Base-by-base conservation (phyloP, 2,113 vertebrate genomes). In the Eidolon helvum region DNA sequence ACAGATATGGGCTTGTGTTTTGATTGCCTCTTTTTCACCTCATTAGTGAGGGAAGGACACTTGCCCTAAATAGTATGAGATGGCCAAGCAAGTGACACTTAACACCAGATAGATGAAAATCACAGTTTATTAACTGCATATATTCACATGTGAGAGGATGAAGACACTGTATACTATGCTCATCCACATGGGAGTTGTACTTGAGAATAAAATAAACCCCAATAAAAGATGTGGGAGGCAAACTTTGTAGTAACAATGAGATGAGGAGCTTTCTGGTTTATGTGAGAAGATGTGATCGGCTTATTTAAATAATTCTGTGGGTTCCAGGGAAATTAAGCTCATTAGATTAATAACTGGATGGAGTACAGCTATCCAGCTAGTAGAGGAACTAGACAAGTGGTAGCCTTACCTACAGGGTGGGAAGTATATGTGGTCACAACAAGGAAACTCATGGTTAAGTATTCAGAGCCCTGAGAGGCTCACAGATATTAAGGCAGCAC, bases 51-150 rank as follows among this genome's bases (percentile, higher is more conserved):
- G 16, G 26, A 78, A 33, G 7, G 28, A 53, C 4, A 15, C 3
- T 0, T 35, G 7, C 14, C 10, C 26, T 77, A 30, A 59, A 22
- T 61, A 75, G 5, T 21, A 2, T 1, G 50, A 63, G 7, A 30
- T 55, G 4, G 10, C 5, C 18, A 11, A 48, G 45, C 4, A 43
- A 0, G 0, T 59, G 72, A n/a, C 11, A 8, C 24, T 10, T 6
- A 57, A 18, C 18, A n/a, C 5, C n/a, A 45, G 10, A 35, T 10
- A 38, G 53, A 7, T 75, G 66, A 63, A 9, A 40, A 26, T 82
- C 45, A 11, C 6, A 69, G 21, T 71, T 28, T 69, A 7, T 75
- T 80, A 33, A 50, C 85, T 28, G 57, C 9, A 5, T 45, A n/a
- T 28, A 71, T 19, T 33, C 9, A 19, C 35, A 16, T 57, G 15